Percentiles rank a stretch among this genome's conserved stretches.
phyloP scores from a whole-genome alignment of 1,140 invertebrate genomes.

The Yoshiicerus persimilis region DNA sequence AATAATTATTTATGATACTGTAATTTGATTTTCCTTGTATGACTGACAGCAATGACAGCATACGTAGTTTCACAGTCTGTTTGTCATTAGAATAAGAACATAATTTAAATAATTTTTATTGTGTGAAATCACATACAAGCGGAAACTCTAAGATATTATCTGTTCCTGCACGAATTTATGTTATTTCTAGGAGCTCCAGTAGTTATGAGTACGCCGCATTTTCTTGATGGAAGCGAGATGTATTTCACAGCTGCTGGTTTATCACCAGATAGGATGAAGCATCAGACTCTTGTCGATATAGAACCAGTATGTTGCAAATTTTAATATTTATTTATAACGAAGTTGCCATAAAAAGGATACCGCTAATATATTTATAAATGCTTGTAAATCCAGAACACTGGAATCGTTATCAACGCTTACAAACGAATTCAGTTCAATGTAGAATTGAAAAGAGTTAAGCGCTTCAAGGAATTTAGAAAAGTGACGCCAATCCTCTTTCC shows the following conservation, averaged over 20 bases:
- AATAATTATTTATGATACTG: too few species aligned
- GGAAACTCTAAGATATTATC: not conserved
- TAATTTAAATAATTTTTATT: too few species aligned
- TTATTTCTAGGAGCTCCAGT: constrained; percentile 33
- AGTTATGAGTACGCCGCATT: constrained; percentile 42
- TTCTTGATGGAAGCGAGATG: constrained; percentile 8
- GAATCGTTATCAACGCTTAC: constrained; percentile 21
- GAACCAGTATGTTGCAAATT: not conserved
- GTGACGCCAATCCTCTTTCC: constrained; percentile 32
- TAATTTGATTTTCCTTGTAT: too few species aligned
- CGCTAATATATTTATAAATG: not conserved
- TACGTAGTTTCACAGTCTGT: too few species aligned
- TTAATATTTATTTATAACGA: not conserved
- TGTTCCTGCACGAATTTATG: not conserved
- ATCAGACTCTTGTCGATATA: constrained; percentile 38
- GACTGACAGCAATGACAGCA: too few species aligned
- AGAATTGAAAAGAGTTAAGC: constrained; percentile 22
- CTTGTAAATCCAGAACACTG: constrained; percentile 3
- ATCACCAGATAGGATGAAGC: not conserved
- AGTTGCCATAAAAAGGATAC: too few species aligned
- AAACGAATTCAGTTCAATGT: constrained; percentile 43
- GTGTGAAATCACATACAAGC: too few species aligned
- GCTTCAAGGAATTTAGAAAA: constrained; percentile 17
- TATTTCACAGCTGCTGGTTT: constrained; percentile 24
- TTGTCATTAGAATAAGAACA: too few species aligned